phyloP scores from a whole-genome alignment of 2,113 vertebrate species.

The Sylvia atricapilla region DNA sequence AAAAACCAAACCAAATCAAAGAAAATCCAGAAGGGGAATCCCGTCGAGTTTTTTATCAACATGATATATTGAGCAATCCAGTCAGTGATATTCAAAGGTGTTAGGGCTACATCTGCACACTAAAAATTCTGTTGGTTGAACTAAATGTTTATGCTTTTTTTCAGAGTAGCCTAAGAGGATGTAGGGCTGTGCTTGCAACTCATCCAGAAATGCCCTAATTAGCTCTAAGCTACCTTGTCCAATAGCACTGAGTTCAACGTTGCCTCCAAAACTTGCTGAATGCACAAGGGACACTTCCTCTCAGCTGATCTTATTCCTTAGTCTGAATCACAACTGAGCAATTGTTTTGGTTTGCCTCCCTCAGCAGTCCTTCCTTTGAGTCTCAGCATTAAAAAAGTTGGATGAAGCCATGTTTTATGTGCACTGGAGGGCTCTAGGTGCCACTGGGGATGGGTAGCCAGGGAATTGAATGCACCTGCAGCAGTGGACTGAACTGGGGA shows the following conservation, averaged over 20 bases:
- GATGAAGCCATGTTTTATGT: background rate
- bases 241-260: background rate
- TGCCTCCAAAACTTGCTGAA: background rate
- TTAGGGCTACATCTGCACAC: background rate
- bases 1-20: background rate
- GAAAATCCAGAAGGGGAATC: background rate
- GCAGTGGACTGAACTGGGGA: background rate
- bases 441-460: background rate
- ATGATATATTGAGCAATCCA: background rate
- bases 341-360: background rate
- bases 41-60: background rate
- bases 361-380: background rate
- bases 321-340: background rate
- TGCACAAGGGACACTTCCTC: background rate
- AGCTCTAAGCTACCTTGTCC: background rate
- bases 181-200: background rate
- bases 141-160: background rate
- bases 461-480: background rate
- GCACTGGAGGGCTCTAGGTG: background rate
- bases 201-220: background rate
- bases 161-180: background rate
- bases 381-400: background rate
- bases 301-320: background rate
- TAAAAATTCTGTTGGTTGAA: background rate
- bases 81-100: background rate